These are phyloP conservation scores for Dendrocopos noguchii DNA, from an alignment of 2,113 vertebrate genomes.

Conservation along the genomic window DNA sequence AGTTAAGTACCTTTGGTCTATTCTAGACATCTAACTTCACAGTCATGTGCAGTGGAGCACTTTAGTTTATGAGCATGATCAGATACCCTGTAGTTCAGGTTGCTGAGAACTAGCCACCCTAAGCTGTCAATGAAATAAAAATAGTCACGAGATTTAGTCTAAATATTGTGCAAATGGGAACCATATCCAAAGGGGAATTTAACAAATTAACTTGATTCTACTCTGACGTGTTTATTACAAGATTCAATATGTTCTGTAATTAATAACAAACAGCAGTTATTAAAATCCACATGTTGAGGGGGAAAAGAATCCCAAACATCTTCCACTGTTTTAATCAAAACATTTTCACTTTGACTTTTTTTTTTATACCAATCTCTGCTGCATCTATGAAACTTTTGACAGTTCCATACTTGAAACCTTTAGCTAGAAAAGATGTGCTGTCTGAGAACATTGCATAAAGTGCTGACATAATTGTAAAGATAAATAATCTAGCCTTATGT, in stretches of 20 bases:
- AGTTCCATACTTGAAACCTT: background rate
- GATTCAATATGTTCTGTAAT: constrained; percentile 45
- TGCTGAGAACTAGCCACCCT: background rate
- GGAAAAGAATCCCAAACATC: constrained; percentile 11
- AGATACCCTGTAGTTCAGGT: background rate
- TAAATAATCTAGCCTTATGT: background rate
- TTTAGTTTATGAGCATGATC: background rate
- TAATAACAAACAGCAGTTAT: constrained; percentile 56
- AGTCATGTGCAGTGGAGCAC: background rate
- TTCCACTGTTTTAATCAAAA: constrained; percentile 7
- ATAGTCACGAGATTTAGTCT: background rate
- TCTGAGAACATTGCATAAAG: background rate
- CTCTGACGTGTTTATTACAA: constrained; percentile 29
- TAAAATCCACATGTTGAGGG: constrained; percentile 2
- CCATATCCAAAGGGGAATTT: constrained; percentile 27
- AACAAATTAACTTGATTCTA: constrained; percentile 40
- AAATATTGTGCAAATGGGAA: background rate
- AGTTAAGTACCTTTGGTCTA: background rate
- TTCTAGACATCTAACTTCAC: background rate
- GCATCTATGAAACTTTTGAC: background rate
- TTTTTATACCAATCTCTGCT: background rate
- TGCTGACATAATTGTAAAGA: background rate
- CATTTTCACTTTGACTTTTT: background rate
- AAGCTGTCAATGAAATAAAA: background rate
- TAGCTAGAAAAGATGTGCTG: background rate